Evolutionary conservation across 1,140 invertebrate species (phyloP).

Genomic region (Papilio dardanus): DNA sequence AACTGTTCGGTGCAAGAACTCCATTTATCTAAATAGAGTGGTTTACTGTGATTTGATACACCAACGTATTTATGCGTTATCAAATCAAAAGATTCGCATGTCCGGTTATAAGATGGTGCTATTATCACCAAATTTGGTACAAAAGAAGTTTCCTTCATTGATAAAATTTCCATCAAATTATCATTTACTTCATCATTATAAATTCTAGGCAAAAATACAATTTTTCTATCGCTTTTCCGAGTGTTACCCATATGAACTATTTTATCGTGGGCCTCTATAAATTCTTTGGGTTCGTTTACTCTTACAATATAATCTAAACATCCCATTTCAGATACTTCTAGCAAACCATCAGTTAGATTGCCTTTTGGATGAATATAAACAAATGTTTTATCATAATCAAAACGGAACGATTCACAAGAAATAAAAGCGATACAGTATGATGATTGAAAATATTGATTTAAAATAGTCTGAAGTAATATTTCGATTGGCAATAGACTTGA

Average conservation of each 20-base stretch:
- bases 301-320: constrained; percentile 73
- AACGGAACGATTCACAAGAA: constrained; percentile 50
- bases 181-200: constrained; percentile 38
- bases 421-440: constrained; percentile 64
- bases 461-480: constrained; percentile 58
- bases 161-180: constrained; percentile 52
- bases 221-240: constrained; percentile 67
- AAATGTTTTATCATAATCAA: constrained; percentile 48
- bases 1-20: constrained; percentile 60
- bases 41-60: constrained; percentile 47
- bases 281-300: constrained; percentile 54
- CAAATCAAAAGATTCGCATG: constrained; percentile 59
- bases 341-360: constrained; percentile 50
- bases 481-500: constrained; percentile 50
- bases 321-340: constrained; percentile 61
- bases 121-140: constrained; percentile 66
- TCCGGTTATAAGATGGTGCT: constrained; percentile 39
- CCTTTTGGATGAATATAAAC: constrained; percentile 52
- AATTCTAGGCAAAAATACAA: constrained; percentile 60
- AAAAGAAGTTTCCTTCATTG: constrained; percentile 57
- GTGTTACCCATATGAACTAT: constrained; percentile 56
- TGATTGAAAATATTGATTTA: constrained; percentile 54
- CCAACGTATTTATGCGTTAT: constrained; percentile 69
- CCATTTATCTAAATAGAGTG: constrained; percentile 63
- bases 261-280: constrained; percentile 63